A percentile compares a stretch with the other conserved stretches of the same genome.
Conservation (phyloP, 2,797 vertebrate genomes). For the Paramormyrops hopkinsi region DNA sequence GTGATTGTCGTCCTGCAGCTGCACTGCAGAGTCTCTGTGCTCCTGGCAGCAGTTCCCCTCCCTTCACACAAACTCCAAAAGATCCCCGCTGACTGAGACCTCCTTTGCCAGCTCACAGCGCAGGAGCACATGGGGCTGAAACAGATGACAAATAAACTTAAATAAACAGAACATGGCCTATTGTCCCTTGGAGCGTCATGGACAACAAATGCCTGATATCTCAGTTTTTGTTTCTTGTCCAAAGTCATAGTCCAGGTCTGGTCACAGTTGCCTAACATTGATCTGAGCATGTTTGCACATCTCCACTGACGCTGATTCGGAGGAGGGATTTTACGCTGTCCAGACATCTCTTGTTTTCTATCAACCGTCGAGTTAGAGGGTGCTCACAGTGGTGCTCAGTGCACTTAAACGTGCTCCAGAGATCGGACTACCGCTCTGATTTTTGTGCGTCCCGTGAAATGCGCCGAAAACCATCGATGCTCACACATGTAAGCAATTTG, state of each 20-base stretch:
- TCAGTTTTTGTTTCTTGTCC: background rate
- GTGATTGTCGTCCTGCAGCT: background rate
- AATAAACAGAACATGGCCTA: background rate
- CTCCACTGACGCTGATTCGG: background rate
- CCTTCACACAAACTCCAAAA: background rate
- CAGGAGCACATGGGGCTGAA: background rate
- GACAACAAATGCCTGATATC: background rate
- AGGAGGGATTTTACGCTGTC: background rate
- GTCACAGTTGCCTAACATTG: background rate
- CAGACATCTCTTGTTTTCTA: background rate
- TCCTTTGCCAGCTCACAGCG: background rate
- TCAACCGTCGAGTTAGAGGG: background rate
- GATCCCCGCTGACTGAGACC: background rate
- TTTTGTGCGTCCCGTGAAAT: background rate
- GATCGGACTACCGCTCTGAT: background rate
- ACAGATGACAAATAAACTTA: background rate
- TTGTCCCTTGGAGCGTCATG: background rate
- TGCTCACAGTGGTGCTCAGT: background rate
- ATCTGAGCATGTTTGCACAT: background rate
- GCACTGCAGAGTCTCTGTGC: background rate
- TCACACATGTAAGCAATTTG: slow-evolving; percentile 2
- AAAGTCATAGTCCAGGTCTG: background rate
- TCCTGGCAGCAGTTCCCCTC: background rate
- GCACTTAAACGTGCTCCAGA: background rate
- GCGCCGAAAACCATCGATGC: background rate